These are phyloP conservation scores for Lottia gigantea DNA, from an alignment of 2,888 invertebrate genomes.

Conservation along the genomic window DNA sequence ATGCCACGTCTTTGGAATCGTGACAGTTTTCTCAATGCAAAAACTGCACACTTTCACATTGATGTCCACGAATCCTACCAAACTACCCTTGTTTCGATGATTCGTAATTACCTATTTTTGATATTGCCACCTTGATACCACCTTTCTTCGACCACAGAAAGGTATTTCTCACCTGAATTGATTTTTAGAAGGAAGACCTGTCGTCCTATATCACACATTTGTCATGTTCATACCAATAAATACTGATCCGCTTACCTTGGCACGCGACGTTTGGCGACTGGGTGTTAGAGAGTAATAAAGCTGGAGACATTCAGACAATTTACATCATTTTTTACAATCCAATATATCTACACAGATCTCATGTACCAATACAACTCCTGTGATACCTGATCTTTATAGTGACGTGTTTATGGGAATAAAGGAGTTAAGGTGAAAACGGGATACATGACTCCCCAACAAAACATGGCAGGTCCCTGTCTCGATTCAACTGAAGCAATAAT, in stretches of 20 bases:
- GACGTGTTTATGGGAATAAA: conserved; percentile 8
- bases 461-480: not conserved
- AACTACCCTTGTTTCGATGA: too few species aligned
- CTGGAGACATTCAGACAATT: not conserved
- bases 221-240: conserved; percentile 1
- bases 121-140: too few species aligned
- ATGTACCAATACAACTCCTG: not conserved
- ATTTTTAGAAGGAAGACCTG: not conserved
- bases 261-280: conserved; percentile 7
- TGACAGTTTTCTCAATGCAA: too few species aligned
- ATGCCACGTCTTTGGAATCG: too few species aligned
- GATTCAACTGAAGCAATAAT: not conserved
- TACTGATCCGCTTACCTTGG: conserved; percentile 5
- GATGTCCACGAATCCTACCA: too few species aligned
- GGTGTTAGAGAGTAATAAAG: not conserved
- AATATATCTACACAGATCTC: not conserved
- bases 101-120: too few species aligned
- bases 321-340: conserved; percentile 3
- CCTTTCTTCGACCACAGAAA: too few species aligned
- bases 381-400: not conserved
- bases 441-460: not conserved
- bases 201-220: not conserved
- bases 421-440: not conserved
- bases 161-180: too few species aligned
- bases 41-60: too few species aligned